Evolutionary conservation across 2,888 invertebrate genomes (phyloP).

Genomic region (Ceratothoa steindachneri): DNA sequence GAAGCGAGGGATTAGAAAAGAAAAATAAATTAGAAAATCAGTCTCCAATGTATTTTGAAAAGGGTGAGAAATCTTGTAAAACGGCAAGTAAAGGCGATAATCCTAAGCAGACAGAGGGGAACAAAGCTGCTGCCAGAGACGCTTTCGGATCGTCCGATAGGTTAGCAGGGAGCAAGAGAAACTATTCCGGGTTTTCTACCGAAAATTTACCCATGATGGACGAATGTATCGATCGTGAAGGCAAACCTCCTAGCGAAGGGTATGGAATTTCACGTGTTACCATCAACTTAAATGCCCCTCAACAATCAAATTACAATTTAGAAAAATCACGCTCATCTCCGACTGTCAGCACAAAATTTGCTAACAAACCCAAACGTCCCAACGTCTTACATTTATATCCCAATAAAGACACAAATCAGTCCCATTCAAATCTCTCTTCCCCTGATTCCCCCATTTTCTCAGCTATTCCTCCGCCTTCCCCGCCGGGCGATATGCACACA

Average conservation of each 20-base stretch:
- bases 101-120: background rate
- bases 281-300: background rate
- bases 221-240: slow-evolving; percentile 11
- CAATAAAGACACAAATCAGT: slow-evolving; percentile 11
- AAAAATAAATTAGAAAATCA: background rate
- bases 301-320: slow-evolving; percentile 20
- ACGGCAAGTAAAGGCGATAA: slow-evolving; percentile 9
- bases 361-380: slow-evolving; percentile 10
- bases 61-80: slow-evolving; percentile 2
- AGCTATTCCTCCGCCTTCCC: background rate
- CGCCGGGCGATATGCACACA: background rate
- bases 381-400: slow-evolving; percentile 3
- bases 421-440: slow-evolving; percentile 23
- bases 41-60: slow-evolving; percentile 1
- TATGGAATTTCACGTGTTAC: background rate
- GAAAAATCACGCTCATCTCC: slow-evolving; percentile 37
- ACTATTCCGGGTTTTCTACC: slow-evolving; percentile 12
- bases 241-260: background rate
- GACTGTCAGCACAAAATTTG: slow-evolving; percentile 1
- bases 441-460: slow-evolving; percentile 27
- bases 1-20: background rate
- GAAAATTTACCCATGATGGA: slow-evolving; percentile 44
- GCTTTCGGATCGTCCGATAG: background rate
- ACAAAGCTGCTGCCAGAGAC: background rate
- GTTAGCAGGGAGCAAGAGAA: background rate